Conservation (phyloP, 1,140 invertebrate genomes). For the Sinella curviseta region DNA sequence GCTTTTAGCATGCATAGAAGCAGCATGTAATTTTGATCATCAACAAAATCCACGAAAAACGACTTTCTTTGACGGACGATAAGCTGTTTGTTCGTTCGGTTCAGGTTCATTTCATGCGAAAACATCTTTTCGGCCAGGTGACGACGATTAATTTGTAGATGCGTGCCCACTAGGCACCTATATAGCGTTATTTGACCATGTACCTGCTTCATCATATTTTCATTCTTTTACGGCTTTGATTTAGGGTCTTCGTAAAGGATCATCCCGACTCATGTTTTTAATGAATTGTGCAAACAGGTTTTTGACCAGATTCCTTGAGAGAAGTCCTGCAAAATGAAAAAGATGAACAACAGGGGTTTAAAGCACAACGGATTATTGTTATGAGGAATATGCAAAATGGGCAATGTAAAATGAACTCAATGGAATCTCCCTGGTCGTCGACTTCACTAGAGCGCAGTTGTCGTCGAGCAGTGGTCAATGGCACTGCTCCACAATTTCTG, state of each 20-base stretch:
- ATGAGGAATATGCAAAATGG: background rate
- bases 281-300: constrained; percentile 1
- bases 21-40: too few species aligned
- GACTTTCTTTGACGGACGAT: too few species aligned
- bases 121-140: too few species aligned
- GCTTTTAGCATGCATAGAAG: too few species aligned
- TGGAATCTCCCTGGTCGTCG: constrained; percentile 12
- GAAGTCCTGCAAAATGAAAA: background rate
- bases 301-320: background rate
- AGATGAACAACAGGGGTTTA: too few species aligned
- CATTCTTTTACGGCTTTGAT: too few species aligned
- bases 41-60: too few species aligned
- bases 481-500: background rate
- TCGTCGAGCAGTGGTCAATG: constrained; percentile 7
- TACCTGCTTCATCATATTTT: too few species aligned
- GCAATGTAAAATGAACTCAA: background rate
- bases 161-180: constrained; percentile 1
- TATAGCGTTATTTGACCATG: background rate
- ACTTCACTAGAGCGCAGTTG: background rate
- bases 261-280: constrained; percentile 6
- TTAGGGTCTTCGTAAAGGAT: too few species aligned
- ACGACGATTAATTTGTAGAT: constrained; percentile 23
- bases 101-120: too few species aligned
- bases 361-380: too few species aligned
- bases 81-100: too few species aligned